These are phyloP conservation scores for Eupristina koningsbergeri DNA, from an alignment of 1,140 invertebrate genomes.

Conservation along the genomic window DNA sequence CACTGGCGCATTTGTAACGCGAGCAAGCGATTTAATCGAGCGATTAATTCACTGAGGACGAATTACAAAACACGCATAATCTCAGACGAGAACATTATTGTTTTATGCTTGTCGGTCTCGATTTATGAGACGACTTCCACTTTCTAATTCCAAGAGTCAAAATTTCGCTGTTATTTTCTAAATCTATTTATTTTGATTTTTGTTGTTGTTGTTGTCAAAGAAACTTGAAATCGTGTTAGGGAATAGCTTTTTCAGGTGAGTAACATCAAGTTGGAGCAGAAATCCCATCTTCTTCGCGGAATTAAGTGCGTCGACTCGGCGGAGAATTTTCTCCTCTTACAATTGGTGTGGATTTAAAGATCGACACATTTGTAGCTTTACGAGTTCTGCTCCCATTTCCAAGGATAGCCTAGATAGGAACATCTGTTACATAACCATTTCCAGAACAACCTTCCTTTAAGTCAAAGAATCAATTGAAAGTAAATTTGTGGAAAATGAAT, in stretches of 20 bases:
- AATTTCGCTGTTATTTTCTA: not conserved
- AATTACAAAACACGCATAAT: not conserved
- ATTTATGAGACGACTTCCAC: not conserved
- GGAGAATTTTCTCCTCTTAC: too few relatives aligned
- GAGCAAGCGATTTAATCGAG: not conserved
- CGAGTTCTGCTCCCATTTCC: not conserved
- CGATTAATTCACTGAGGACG: not conserved
- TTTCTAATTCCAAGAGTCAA: too few relatives aligned
- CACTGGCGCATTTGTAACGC: not conserved
- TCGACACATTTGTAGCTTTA: not conserved
- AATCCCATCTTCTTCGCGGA: too few relatives aligned
- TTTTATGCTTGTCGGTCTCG: not conserved
- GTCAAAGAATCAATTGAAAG: not conserved
- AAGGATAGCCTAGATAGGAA: not conserved
- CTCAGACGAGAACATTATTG: not conserved
- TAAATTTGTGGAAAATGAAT: not conserved
- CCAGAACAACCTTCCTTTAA: not conserved
- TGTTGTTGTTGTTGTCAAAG: not conserved
- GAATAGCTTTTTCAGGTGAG: too few relatives aligned
- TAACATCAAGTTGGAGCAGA: too few relatives aligned
- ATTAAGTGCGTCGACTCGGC: too few relatives aligned
- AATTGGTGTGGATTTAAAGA: too few relatives aligned
- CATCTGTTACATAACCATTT: not conserved
- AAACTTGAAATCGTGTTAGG: not conserved
- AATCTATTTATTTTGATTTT: not conserved